phyloP scores from a whole-genome alignment of 1,140 invertebrate species.

The Vollenhovia emeryi region DNA sequence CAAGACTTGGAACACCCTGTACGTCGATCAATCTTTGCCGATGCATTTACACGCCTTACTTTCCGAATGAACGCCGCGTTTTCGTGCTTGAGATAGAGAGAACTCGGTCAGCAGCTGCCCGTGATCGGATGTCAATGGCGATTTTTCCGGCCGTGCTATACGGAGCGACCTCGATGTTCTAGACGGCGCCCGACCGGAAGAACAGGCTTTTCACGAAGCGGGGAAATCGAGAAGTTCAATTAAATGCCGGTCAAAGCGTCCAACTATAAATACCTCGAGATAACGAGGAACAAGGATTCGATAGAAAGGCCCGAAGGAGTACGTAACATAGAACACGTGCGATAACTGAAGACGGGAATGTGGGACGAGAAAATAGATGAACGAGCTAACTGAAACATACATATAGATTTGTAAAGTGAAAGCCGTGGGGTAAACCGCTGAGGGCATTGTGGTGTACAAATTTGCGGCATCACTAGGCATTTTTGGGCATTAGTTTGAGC shows the following conservation, averaged over 20 bases:
- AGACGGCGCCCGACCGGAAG: background rate
- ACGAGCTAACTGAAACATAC: background rate
- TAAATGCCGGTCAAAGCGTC: background rate
- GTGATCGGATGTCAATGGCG: conserved; percentile 56
- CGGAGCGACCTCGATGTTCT: conserved; percentile 51
- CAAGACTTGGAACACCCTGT: background rate
- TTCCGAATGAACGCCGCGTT: background rate
- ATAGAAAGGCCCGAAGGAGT: background rate
- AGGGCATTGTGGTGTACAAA: too few relatives aligned
- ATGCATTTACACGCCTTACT: background rate
- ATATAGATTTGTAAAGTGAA: conserved; percentile 2
- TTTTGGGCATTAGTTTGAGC: too few relatives aligned
- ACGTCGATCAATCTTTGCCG: background rate
- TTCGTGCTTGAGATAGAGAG: conserved; percentile 14
- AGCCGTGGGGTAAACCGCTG: background rate
- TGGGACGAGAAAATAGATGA: background rate
- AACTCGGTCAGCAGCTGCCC: conserved; percentile 47
- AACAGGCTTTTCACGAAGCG: conserved; percentile 29
- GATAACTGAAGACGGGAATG: conserved; percentile 1
- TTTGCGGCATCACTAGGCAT: too few relatives aligned
- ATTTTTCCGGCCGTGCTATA: conserved; percentile 54
- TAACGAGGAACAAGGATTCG: conserved; percentile 19
- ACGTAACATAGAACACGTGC: background rate
- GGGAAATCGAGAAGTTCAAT: conserved; percentile 37
- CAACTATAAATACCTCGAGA: conserved; percentile 6